Evolutionary conservation across 2,797 vertebrate genomes (phyloP), one percentile per base, ranked within the genome.

Genomic region (Paedocypris micromegethes): DNA sequence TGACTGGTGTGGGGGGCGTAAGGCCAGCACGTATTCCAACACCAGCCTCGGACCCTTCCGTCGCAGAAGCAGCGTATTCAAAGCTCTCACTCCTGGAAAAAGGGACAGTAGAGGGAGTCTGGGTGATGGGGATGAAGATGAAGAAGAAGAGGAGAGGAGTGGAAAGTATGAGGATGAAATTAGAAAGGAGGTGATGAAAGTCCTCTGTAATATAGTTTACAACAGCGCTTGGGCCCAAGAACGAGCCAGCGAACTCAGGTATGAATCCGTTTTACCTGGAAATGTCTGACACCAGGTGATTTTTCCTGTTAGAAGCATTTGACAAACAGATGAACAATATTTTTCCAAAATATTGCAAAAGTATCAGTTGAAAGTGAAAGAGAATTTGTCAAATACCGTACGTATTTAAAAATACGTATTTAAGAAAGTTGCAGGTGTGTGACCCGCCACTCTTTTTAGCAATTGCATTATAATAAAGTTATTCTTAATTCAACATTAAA

Each of bases 211-310:
- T 23, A 79, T 90, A 66, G 81, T 91, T 4, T 90, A 90, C 82
- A 90, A 91, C 83, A 90, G 87, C 77, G 77, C 79, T 68, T 88
- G 86, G 82, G 89, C 88, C 3, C 88, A 90, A 80, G 87, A 87
- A 75, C 79, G 86, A 79, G 88, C 89, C 76, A 87, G 83, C 1
- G 74, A 79, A 59, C 84, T 90, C 75, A 83, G 85, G 87, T 87
- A 76, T 4, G 39, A 46, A 48, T 23, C 23, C 23, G 23, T 23
- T 23, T 23, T 23, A 23, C 23, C 23, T 23, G 23, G 23, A 23
- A 59, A 58, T 46, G 45, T 3, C 6, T 60, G 45, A 59, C 57
- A 9, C 9, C 4, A 7, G 4, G 7, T 23, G 23, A 23, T 23
- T 23, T 23, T 23, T 23, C 23, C 23, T 23, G 23, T 23, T 23